Conservation (phyloP, 2,113 vertebrate genomes). For the Acrocephalus kingi region DNA sequence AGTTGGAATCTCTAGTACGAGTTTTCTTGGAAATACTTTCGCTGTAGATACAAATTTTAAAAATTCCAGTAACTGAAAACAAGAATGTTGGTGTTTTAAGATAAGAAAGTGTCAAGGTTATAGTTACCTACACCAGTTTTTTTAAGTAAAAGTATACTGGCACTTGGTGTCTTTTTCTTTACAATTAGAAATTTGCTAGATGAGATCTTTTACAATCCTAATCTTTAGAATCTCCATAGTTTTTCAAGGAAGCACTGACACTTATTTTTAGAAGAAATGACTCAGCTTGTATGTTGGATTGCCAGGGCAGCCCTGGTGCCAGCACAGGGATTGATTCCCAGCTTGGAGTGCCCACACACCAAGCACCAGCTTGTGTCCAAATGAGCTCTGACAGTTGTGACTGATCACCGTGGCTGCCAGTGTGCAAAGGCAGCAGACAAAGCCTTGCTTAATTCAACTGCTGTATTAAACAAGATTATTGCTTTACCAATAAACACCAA, state of each 20-base stretch:
- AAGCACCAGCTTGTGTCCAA: fast-evolving
- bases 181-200: neutral
- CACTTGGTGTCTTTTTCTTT: neutral
- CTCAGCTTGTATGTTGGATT: neutral
- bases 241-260: neutral
- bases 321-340: neutral
- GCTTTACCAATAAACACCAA: neutral
- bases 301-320: neutral
- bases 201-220: neutral
- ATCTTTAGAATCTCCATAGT: neutral
- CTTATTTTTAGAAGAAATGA: neutral
- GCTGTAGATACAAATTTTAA: fast-evolving
- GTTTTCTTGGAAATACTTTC: neutral
- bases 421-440: neutral
- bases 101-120: neutral
- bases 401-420: fast-evolving
- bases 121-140: neutral
- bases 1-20: neutral
- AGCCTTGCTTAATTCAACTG: neutral
- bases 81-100: neutral
- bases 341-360: fast-evolving
- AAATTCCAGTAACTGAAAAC: neutral
- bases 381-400: neutral
- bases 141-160: neutral
- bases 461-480: neutral